Evolutionary conservation across 2,113 vertebrate species (phyloP), one percentile per base, ranked within the genome.

Genomic region (Halcyon senegalensis): DNA sequence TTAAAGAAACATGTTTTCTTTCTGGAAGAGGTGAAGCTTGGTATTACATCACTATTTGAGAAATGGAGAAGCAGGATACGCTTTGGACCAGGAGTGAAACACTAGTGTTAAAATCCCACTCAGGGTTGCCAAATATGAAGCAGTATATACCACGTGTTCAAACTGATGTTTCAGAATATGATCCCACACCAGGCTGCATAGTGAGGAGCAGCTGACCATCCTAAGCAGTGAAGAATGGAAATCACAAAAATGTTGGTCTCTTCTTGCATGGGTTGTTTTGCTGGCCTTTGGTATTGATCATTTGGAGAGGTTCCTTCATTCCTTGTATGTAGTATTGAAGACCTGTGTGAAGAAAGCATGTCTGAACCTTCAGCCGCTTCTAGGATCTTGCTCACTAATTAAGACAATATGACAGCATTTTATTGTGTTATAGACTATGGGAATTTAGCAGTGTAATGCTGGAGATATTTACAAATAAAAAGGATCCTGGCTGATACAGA

Each of bases 11-110:
- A 3, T 0, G 0, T 63, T 64, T 88, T 64, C 41, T 75, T 88
- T 13, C 35, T 44, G 20, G 3, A 12, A 64, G n/a, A 74, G 35
- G 14, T 0, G 0, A 91, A 68, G 33, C 50, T 60, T 79, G 14
- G 1, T 58, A 50, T 16, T 44, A 6, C 55, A 68, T 21, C 21
- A 78, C 25, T 16, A 60, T 92, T 92, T 2, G 6, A 58, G 63
- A 77, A 74, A 33, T 28, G 5, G 25, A 64, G 25, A 60, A 64
- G 13, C 31, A 28, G 31, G 11, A 78, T 63, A n/a, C 41, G 19
- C 59, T 69, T 77, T 43, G 69, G 23, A 27, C 2, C 10, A 64
- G 51, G 69, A 74, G 16, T 1, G 2, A 96, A 84, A 39, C 2
- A 0, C 16, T 8, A 37, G 30, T 53, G 23, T 77, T 87, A 70